A percentile compares a stretch with the other conserved stretches of the same genome.
These are phyloP conservation scores for Eristalinus aeneus DNA, from an alignment of 2,888 invertebrate genomes.

Conservation along the genomic window DNA sequence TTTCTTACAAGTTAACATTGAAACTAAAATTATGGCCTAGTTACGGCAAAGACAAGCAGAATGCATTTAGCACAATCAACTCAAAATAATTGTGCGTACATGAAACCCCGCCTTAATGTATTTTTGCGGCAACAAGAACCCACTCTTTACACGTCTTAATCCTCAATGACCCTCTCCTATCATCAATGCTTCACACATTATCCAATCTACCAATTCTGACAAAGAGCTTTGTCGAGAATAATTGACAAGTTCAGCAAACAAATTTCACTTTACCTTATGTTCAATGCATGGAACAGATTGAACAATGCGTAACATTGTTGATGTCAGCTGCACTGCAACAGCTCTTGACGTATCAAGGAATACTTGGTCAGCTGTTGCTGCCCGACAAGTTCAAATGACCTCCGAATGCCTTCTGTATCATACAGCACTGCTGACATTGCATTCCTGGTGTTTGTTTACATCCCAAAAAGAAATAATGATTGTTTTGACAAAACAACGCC, in stretches of 20 bases:
- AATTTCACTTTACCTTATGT: slow-evolving; percentile 3
- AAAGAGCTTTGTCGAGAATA: background rate
- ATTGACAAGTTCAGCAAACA: slow-evolving; percentile 18
- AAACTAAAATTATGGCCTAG: too few species aligned
- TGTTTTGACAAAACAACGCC: slow-evolving; percentile 33
- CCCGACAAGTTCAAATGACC: background rate
- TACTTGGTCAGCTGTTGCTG: slow-evolving; percentile 31
- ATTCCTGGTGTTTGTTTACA: slow-evolving; percentile 4
- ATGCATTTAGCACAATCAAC: too few species aligned
- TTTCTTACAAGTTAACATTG: too few species aligned
- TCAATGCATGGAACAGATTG: too few species aligned
- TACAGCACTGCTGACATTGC: background rate
- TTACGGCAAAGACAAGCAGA: too few species aligned
- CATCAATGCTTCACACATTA: too few species aligned
- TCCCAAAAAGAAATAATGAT: slow-evolving; percentile 7
- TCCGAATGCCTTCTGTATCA: slow-evolving; percentile 19
- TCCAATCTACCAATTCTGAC: background rate
- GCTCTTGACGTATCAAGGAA: slow-evolving; percentile 14
- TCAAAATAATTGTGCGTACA: too few species aligned
- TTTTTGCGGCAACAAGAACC: too few species aligned
- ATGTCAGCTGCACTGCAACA: slow-evolving; percentile 9
- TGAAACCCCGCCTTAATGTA: too few species aligned
- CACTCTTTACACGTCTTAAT: too few species aligned
- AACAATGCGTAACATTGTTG: slow-evolving; percentile 9
- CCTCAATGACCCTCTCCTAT: too few species aligned